Evolutionary conservation across 2,888 invertebrate genomes (phyloP).

Genomic region (Cataglyphis altisquamis): DNA sequence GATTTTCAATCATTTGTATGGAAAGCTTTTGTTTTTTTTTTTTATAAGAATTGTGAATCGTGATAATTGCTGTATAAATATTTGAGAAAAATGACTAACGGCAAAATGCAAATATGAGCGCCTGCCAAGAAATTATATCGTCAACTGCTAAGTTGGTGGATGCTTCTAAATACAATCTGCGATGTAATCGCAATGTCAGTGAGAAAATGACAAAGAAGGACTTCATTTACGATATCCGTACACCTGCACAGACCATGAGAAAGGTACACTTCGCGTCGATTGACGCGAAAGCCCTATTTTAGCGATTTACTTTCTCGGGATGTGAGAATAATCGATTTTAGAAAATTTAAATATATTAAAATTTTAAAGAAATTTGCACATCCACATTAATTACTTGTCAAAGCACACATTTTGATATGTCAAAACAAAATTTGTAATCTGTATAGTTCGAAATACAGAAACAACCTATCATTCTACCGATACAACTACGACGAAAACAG

Average conservation of each 20-base stretch:
- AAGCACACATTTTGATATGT: not conserved
- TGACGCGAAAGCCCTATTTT: not conserved
- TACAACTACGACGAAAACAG: constrained; percentile 66
- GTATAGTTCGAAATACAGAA: constrained; percentile 66
- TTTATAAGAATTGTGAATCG: not conserved
- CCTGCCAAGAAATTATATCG: constrained; percentile 39
- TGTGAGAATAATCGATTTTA: not conserved
- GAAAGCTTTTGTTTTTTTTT: constrained; percentile 20
- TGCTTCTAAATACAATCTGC: constrained; percentile 79
- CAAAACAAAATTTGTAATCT: constrained; percentile 11
- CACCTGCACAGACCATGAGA: constrained; percentile 63
- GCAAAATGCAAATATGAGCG: constrained; percentile 50
- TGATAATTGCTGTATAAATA: not conserved
- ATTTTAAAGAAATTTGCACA: not conserved
- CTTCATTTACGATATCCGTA: constrained; percentile 79
- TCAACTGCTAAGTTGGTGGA: constrained; percentile 63
- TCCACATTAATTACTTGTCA: not conserved
- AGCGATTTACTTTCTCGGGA: not conserved
- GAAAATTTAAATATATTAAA: not conserved
- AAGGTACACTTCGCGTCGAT: constrained; percentile 57
- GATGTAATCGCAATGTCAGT: constrained; percentile 79
- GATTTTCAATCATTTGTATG: not conserved
- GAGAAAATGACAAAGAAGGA: constrained; percentile 82
- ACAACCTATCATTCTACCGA: constrained; percentile 68
- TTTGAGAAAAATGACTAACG: constrained; percentile 17